phyloP scores from a whole-genome alignment of 2,113 vertebrate species.

The Chiloscyllium plagiosum region DNA sequence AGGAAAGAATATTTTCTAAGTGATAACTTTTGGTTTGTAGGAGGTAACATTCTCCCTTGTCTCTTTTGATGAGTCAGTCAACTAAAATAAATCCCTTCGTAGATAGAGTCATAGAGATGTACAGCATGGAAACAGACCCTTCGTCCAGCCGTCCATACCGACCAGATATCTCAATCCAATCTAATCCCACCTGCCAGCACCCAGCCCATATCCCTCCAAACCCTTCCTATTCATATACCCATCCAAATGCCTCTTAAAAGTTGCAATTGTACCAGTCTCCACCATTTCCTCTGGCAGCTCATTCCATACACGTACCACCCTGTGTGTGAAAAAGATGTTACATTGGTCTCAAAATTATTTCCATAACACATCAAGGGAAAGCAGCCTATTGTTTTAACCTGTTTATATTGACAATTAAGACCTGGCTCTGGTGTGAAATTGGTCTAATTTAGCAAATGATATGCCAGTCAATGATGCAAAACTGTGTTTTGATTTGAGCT shows the following conservation, averaged over 20 bases:
- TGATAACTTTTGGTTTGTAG: not conserved
- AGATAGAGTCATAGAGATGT: not conserved
- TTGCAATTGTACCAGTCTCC: too few relatives aligned
- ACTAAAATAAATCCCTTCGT: not conserved
- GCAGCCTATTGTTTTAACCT: not conserved
- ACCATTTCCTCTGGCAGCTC: too few relatives aligned
- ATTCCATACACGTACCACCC: too few relatives aligned
- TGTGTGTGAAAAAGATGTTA: too few relatives aligned
- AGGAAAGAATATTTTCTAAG: not conserved
- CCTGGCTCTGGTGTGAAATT: not conserved
- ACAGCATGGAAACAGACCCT: too few relatives aligned
- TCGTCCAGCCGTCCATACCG: too few relatives aligned
- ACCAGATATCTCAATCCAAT: too few relatives aligned
- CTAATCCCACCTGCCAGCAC: too few relatives aligned
- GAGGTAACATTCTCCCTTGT: not conserved
- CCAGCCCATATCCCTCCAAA: too few relatives aligned
- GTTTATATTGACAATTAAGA: not conserved
- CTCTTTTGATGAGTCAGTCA: not conserved
- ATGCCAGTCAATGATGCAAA: conserved; percentile 9
- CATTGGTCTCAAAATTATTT: not conserved
- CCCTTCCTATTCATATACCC: too few relatives aligned
- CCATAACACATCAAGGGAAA: not conserved
- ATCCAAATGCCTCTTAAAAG: too few relatives aligned
- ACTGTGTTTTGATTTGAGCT: not conserved
- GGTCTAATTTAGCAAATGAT: not conserved